Evolutionary conservation across 2,113 vertebrate species (phyloP).

Genomic region (Pithys albifrons): DNA sequence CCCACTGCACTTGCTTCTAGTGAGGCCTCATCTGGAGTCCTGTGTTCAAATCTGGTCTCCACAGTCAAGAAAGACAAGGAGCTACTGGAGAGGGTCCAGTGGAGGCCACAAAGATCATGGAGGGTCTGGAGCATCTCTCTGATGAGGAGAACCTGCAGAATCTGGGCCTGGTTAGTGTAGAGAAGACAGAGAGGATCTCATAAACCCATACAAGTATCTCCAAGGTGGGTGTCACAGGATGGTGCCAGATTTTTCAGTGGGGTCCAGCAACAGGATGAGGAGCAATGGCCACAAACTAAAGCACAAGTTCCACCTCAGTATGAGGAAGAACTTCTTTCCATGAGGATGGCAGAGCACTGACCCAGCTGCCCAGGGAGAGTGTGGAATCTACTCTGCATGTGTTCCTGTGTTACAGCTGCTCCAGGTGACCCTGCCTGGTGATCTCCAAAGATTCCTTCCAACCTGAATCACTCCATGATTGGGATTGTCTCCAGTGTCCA

Average conservation of each 20-base stretch:
- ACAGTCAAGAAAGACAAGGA: not conserved
- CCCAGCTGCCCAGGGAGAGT: not conserved
- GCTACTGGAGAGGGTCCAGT: not conserved
- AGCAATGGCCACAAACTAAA: not conserved
- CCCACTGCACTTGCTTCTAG: not conserved
- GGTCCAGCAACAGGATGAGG: not conserved
- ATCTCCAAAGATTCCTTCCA: not conserved
- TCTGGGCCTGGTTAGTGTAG: not conserved
- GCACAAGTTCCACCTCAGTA: not conserved
- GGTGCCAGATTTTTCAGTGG: not conserved
- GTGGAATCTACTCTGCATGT: not conserved
- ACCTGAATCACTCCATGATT: fast-evolving
- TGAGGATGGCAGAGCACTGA: not conserved
- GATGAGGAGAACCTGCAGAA: not conserved
- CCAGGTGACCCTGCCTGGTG: not conserved
- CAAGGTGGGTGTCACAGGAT: not conserved
- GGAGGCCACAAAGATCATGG: not conserved
- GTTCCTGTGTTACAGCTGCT: not conserved
- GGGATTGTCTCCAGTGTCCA: not conserved
- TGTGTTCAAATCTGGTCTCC: not conserved
- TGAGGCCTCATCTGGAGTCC: not conserved
- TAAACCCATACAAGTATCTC: not conserved
- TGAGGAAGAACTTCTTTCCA: not conserved
- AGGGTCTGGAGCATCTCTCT: not conserved
- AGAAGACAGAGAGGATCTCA: not conserved